These are phyloP conservation scores for Triplophysa tibetana DNA, from an alignment of 2,113 vertebrate genomes.

Conservation along the genomic window DNA sequence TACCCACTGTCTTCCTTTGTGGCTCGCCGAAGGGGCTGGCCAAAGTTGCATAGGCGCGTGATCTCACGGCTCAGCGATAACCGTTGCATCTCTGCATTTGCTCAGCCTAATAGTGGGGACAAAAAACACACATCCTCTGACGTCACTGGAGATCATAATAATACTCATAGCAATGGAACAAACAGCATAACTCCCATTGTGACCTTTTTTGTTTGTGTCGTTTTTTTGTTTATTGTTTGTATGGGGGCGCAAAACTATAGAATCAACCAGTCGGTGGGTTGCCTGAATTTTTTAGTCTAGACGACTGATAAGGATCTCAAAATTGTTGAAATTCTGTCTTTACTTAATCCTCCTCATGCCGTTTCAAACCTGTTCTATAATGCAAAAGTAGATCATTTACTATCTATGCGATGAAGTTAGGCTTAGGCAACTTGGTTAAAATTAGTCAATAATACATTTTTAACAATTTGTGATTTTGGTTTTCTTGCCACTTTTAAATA, in stretches of 20 bases:
- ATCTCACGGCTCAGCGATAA: constrained; percentile 10
- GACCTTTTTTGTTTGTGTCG: constrained; percentile 55
- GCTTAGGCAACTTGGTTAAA: no score
- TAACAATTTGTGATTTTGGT: neutral
- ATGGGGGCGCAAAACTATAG: neutral
- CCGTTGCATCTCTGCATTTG: constrained; percentile 23
- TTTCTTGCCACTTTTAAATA: neutral
- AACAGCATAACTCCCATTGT: constrained; percentile 23
- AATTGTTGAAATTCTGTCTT: no score
- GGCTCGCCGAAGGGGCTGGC: constrained; percentile 67
- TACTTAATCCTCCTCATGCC: no score
- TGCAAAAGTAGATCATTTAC: no score
- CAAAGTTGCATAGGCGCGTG: constrained; percentile 33
- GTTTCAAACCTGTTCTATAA: no score
- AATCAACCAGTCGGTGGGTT: neutral
- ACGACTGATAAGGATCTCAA: no score
- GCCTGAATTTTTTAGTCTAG: no score
- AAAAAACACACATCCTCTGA: constrained; percentile 53
- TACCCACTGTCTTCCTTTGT: constrained; percentile 73
- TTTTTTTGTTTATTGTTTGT: neutral
- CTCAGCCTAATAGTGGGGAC: neutral
- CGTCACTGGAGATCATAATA: constrained; percentile 40
- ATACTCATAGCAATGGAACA: constrained; percentile 25
- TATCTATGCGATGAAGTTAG: no score
- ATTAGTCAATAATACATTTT: no score